A percentile compares a stretch with the other conserved stretches of the same genome.
These are phyloP conservation scores for Scolopax bukidnonensis DNA, from an alignment of 2,797 vertebrate species.

Conservation along the genomic window DNA sequence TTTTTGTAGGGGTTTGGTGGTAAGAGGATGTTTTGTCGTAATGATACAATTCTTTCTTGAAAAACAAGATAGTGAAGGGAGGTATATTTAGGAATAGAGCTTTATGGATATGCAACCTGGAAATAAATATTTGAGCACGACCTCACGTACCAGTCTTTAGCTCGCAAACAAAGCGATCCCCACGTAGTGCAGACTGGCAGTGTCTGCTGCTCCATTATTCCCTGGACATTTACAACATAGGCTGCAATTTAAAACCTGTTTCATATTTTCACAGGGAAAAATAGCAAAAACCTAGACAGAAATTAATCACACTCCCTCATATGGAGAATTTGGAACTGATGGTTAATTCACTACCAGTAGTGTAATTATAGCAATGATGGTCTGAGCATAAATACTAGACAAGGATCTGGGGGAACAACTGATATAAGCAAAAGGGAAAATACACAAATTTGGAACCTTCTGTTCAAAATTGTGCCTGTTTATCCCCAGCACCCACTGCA, in stretches of 20 bases:
- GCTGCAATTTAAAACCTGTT: background rate
- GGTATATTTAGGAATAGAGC: background rate
- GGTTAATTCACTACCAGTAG: background rate
- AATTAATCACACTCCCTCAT: background rate
- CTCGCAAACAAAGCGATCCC: background rate
- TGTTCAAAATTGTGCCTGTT: background rate
- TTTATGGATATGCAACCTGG: background rate
- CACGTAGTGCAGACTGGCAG: background rate
- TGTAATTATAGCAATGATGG: background rate
- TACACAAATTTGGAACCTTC: background rate
- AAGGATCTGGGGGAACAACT: background rate
- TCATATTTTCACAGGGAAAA: background rate
- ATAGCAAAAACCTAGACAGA: background rate
- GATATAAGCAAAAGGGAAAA: background rate
- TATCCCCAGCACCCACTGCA: background rate
- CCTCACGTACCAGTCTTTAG: background rate
- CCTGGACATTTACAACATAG: background rate
- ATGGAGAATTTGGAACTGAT: background rate
- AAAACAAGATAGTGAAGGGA: background rate
- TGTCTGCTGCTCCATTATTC: background rate
- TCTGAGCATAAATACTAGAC: background rate
- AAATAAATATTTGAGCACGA: background rate
- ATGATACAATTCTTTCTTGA: background rate
- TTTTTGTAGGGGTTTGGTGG: background rate
- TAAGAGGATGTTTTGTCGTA: background rate